Evolutionary conservation across 2,113 vertebrate species (phyloP).

Genomic region (Electrona antarctica): DNA sequence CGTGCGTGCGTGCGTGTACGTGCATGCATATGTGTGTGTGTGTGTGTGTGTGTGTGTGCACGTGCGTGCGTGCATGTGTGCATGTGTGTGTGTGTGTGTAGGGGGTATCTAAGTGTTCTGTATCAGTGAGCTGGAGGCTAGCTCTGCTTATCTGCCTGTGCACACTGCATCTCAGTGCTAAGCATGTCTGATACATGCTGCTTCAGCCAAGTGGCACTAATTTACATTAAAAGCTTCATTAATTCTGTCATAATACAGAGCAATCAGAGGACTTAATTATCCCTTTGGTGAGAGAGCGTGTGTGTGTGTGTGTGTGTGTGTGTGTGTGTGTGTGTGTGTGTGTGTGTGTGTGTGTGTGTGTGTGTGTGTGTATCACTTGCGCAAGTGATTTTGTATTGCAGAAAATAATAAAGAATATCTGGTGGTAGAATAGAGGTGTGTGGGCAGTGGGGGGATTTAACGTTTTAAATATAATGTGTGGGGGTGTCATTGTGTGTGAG

Average conservation of each 20-base stretch:
- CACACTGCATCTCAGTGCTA: constrained; percentile 52
- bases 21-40: no score
- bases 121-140: constrained; percentile 48
- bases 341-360: not conserved
- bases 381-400: not conserved
- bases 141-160: constrained; percentile 51
- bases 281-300: constrained; percentile 38
- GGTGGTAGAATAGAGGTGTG: no score
- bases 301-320: not conserved
- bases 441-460: no score
- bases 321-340: constrained; percentile 6
- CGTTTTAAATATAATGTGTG: no score
- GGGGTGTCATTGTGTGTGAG: no score
- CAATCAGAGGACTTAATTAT: constrained; percentile 70
- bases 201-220: constrained; percentile 72
- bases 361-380: not conserved
- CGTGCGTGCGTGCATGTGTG: not conserved
- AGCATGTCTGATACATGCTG: constrained; percentile 51
- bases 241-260: constrained; percentile 73
- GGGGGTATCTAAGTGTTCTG: constrained; percentile 15
- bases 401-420: no score
- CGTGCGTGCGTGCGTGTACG: no score
- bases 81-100: constrained; percentile 33
- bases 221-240: constrained; percentile 81
- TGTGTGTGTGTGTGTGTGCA: not conserved